phyloP scores from a whole-genome alignment of 2,113 vertebrate species.

The Oceanodroma tethys region DNA sequence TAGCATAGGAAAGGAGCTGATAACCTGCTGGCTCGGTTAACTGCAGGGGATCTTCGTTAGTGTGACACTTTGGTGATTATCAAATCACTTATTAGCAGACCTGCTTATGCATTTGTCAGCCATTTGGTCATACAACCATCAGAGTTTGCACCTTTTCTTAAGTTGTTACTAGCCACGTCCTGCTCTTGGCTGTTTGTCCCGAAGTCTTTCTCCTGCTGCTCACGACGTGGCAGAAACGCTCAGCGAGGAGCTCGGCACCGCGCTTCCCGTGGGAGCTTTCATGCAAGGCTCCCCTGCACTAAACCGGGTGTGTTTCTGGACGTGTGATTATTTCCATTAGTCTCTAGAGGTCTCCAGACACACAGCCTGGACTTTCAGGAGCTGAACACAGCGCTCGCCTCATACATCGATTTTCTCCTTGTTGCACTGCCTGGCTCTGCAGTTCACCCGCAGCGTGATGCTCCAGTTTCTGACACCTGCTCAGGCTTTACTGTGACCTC shows the following conservation, averaged over 20 bases:
- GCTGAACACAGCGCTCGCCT: background rate
- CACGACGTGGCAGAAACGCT: background rate
- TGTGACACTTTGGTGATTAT: background rate
- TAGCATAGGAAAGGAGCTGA: background rate
- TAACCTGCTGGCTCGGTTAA: background rate
- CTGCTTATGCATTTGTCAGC: background rate
- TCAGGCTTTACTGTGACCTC: background rate
- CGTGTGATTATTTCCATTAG: background rate
- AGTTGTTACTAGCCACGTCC: background rate
- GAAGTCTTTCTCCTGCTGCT: background rate
- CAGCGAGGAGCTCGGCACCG: rapidly evolving
- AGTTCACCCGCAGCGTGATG: background rate
- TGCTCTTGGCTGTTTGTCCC: background rate
- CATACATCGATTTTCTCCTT: rapidly evolving
- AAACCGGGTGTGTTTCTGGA: rapidly evolving
- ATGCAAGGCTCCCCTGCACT: background rate
- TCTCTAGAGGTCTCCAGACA: constrained; percentile 28
- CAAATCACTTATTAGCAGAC: background rate
- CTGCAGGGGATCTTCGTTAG: background rate
- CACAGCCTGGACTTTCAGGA: background rate
- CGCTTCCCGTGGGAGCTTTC: background rate
- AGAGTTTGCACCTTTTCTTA: background rate
- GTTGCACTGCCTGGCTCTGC: background rate
- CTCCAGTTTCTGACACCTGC: background rate
- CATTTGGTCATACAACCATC: background rate